Conservation (phyloP, 2,113 vertebrate genomes). For the Physeter macrocephalus region DNA sequence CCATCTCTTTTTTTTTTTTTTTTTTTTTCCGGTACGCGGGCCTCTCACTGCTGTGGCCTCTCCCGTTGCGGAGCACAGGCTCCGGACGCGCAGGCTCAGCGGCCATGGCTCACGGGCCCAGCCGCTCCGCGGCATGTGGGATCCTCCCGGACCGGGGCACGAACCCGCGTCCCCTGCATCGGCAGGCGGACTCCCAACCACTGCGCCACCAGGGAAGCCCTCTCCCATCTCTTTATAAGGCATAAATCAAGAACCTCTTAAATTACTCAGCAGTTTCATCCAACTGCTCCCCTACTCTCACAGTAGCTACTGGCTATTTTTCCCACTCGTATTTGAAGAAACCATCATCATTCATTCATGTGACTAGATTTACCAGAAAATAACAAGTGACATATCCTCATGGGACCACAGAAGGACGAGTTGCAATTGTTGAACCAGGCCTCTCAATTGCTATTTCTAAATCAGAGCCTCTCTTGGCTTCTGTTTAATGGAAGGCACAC, state of each 20-base stretch:
- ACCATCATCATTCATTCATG: background rate
- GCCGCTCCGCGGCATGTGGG: too few species aligned
- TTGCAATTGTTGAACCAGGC: background rate
- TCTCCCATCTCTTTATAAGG: background rate
- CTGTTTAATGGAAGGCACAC: background rate
- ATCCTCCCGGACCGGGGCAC: too few species aligned
- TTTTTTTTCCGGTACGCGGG: too few species aligned
- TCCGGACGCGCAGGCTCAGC: too few species aligned
- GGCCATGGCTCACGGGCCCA: too few species aligned
- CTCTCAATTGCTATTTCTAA: constrained; percentile 29
- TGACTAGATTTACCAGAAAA: background rate
- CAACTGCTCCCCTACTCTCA: background rate
- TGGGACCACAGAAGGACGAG: background rate
- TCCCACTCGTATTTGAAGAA: background rate
- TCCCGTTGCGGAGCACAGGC: too few species aligned
- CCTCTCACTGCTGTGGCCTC: too few species aligned
- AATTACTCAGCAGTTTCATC: background rate
- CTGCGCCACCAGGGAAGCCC: too few species aligned
- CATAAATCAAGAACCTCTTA: background rate
- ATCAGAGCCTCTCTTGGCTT: background rate
- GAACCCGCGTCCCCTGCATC: too few species aligned
- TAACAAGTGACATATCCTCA: background rate
- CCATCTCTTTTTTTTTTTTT: background rate
- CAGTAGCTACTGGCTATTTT: background rate
- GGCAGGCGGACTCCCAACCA: too few species aligned